phyloP scores from a whole-genome alignment of 53 echinoderm and acorn worm genomes.

The Temnopleurus reevesii region DNA sequence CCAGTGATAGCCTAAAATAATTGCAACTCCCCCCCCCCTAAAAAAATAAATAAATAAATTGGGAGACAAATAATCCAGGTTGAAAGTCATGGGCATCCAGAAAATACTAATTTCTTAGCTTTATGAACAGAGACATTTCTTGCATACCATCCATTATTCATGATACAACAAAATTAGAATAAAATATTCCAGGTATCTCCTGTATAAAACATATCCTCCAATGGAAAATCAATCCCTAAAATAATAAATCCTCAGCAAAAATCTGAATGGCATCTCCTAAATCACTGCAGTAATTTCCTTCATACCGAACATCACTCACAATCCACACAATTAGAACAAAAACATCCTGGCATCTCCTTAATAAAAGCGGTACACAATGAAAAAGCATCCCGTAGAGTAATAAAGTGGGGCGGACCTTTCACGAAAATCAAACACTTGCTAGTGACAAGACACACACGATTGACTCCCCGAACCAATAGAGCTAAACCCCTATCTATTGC shows the following conservation, averaged over 20 bases:
- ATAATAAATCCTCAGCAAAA: neutral
- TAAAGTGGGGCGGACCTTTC: constrained; percentile 21
- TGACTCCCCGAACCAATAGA: constrained; percentile 14
- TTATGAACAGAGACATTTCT: too few relatives aligned
- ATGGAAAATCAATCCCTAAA: neutral
- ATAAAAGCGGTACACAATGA: neutral
- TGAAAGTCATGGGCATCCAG: too few relatives aligned
- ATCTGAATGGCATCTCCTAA: neutral
- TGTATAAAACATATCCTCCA: neutral
- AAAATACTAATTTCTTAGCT: too few relatives aligned
- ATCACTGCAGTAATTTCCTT: neutral
- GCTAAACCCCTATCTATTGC: neutral
- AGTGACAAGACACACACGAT: constrained; percentile 39
- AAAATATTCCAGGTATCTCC: neutral
- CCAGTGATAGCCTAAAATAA: too few relatives aligned
- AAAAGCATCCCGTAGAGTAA: neutral
- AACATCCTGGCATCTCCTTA: neutral
- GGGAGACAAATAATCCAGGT: too few relatives aligned
- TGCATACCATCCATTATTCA: too few relatives aligned
- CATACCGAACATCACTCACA: neutral
- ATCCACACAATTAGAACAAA: neutral
- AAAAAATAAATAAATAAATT: too few relatives aligned
- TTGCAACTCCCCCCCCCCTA: too few relatives aligned
- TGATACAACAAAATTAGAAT: neutral
- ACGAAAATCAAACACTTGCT: constrained; percentile 13